Evolutionary conservation across 2,888 invertebrate genomes (phyloP).

Genomic region (Nebria brevicollis): DNA sequence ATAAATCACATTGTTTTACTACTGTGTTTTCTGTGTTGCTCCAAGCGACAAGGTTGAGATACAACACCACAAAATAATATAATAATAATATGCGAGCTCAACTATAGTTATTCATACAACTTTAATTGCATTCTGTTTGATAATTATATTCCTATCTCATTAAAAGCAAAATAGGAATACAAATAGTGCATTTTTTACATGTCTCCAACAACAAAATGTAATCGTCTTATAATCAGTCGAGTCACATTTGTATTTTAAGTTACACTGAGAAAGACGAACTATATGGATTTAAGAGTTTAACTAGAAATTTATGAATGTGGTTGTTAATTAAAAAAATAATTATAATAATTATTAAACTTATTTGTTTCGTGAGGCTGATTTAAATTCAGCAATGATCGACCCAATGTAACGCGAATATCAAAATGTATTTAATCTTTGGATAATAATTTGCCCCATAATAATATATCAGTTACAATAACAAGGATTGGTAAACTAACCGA

Average conservation of each 20-base stretch:
- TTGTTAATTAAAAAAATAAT: too few species aligned
- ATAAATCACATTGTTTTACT: slow-evolving; percentile 36
- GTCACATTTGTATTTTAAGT: background rate
- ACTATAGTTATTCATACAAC: slow-evolving; percentile 38
- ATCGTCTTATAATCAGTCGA: background rate
- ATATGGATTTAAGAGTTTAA: too few species aligned
- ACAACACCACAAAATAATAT: background rate
- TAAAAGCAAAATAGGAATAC: slow-evolving; percentile 19
- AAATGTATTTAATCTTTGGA: background rate
- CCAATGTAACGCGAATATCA: background rate
- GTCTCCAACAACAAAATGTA: background rate
- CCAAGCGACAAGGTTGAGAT: slow-evolving; percentile 20
- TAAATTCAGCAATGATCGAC: background rate
- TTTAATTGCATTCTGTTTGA: slow-evolving; percentile 41
- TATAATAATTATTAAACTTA: background rate
- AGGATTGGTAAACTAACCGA: background rate
- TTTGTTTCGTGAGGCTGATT: background rate
- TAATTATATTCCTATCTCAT: slow-evolving; percentile 38
- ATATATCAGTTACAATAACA: background rate
- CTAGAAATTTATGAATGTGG: too few species aligned
- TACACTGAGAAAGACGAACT: too few species aligned
- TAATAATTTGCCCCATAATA: background rate
- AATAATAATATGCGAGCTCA: slow-evolving; percentile 30
- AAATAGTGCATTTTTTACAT: background rate
- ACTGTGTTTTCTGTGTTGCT: slow-evolving; percentile 29